Base-by-base conservation (phyloP, 2,888 invertebrate genomes). In the Poecilus cupreus region DNA sequence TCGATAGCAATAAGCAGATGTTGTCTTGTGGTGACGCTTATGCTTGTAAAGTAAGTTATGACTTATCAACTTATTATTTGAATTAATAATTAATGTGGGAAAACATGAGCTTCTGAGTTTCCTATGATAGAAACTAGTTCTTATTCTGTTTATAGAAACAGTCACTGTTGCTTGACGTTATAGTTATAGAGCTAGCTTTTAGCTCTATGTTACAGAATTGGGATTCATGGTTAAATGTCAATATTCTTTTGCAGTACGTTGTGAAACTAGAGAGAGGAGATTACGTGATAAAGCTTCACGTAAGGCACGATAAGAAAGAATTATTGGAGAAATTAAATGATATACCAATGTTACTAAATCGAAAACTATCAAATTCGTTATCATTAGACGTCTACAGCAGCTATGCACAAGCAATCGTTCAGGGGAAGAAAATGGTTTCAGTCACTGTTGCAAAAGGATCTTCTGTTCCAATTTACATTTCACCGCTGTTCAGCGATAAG, bases 201-300 rank as follows among this genome's bases (percentile, higher is more conserved):
- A n/a, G n/a, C n/a, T n/a, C n/a, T n/a, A n/a, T n/a, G n/a, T n/a
- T n/a, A n/a, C n/a, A n/a, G n/a, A n/a, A n/a, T n/a, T n/a, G n/a
- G n/a, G n/a, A n/a, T n/a, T n/a, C n/a, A n/a, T n/a, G n/a, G 4
- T 32, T 8, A 2, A 32, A 32, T 32, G 32, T 51, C 16, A 49
- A 24, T 43, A 22, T 20, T 32, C 6, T 6, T 32, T 68, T 68
- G 8, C 26, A 96, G 96, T 97, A 96, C 88, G 92, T 93, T 1
- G 92, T 94, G 81, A 98, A 98, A 89, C 89, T 99, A 84, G 98
- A 98, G 84, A 98, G 98, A 88, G 99, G 99, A 18, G 98, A 99
- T 84, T 99, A 98, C 89, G 93, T 93, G 0, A 90, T 99, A 6
- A 93, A 94, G 54, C 90, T 98, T 86, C 97, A 97, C 88, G 91